Percentiles rank a stretch among this genome's conserved stretches.
phyloP scores from a whole-genome alignment of 2,113 vertebrate species.

The Rhagologus leucostigma region DNA sequence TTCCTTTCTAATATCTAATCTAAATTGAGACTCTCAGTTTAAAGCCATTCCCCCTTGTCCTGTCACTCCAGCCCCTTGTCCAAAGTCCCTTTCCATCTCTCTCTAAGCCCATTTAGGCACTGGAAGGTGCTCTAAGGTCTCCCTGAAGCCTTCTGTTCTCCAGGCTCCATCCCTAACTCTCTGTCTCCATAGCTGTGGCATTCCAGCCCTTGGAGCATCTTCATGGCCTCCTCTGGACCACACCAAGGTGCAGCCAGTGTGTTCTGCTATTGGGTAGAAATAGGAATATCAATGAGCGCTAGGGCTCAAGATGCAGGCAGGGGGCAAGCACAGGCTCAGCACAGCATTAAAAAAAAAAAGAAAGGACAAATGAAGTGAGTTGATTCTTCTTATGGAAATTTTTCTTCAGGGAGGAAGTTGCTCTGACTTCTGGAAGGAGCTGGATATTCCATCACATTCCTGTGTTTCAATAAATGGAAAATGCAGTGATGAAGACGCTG shows the following conservation, averaged over 20 bases:
- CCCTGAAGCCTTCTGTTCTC: neutral
- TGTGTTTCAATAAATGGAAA: neutral
- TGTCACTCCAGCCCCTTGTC: neutral
- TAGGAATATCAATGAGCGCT: fast-evolving
- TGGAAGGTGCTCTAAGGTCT: neutral
- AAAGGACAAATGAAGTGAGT: neutral
- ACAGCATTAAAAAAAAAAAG: neutral
- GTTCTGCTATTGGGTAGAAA: neutral
- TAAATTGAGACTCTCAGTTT: neutral
- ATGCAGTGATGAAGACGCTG: neutral
- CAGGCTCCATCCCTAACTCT: neutral
- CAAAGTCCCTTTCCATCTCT: neutral
- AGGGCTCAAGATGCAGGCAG: neutral
- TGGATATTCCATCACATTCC: neutral
- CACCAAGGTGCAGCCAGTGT: neutral
- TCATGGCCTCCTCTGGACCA: neutral
- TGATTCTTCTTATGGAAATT: neutral
- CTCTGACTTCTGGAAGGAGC: neutral
- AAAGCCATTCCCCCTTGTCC: neutral
- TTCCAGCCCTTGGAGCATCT: neutral
- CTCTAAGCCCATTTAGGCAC: neutral
- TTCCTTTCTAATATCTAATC: neutral
- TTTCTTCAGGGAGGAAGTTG: neutral
- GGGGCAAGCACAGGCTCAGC: neutral
- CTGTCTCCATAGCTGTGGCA: neutral